Base-by-base conservation (phyloP, 35 echinoderm and acorn worm genomes). In the Anneissia japonica region DNA sequence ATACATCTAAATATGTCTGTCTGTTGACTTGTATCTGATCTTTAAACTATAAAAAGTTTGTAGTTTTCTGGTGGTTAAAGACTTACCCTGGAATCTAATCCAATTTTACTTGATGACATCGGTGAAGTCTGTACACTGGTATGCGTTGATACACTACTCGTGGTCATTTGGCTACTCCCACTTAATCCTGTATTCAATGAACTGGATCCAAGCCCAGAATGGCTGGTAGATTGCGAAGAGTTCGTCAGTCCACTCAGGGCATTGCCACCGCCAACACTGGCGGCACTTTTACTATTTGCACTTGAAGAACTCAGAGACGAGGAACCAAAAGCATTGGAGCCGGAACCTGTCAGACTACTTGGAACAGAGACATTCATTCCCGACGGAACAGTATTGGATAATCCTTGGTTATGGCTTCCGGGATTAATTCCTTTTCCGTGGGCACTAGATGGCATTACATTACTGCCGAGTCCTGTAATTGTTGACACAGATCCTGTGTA, bases 121-220 rank as follows among this genome's bases (percentile, higher is more conserved):
- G 89, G 86, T 45, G 91, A 85, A 38, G 89, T 86, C 77, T 91
- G 93, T 45, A 86, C 90, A 80, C 86, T 85, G 3, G 86, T 86
- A 77, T 96, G 93, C 31, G 93, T 87, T 51, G 94, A 55, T 90
- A 23, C 51, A 26, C 51, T 64, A 64, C 51, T 64, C 26, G 51
- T 16, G 51, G 9, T 64, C 51, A 64, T 64, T 64, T 64, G 51
- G 19, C 26, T 64, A 12, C 1, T 64, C 7, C 51, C 51, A 64
- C 51, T 64, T 23, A 64, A 64, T 19, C 51, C 51, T 2, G 51
- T 64, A 64, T 64, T 64, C 51, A 64, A 64, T 16, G 51, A 64
- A 64, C 19, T 64, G 21, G 51, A 64, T 12, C 51, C 51, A 26
- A 64, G 51, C 26, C 9, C 51, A 6, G 51, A 64, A 23, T 64